Base-by-base conservation (phyloP, 2,797 vertebrate species). In the Emydoidea blandingii region DNA sequence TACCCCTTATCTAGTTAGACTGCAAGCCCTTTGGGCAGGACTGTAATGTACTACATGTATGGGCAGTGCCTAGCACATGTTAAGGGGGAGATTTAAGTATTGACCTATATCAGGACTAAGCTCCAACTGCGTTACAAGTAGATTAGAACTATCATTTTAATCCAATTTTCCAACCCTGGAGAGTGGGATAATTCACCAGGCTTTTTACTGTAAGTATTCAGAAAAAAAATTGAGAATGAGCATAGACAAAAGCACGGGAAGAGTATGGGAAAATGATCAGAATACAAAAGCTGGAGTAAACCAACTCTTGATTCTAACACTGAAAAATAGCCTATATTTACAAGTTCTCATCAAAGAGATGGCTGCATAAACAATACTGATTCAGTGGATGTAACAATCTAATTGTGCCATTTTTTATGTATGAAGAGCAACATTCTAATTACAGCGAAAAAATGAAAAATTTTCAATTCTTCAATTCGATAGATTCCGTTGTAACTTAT, bases 61-160 rank as follows among this genome's bases (percentile, higher is more conserved):
- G 11, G 15, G 11, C 21, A 34, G 27, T 34, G n/a, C 52, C 14
- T 31, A 6, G 1, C 23, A 6, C 3, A 76, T 52, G 21, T 31
- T 14, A 21, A 5, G 1, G 1, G 10, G 5, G 16, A 1, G 8
- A 8, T 34, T n/a, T n/a, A 31, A 57, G 3, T 0, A 0, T 0
- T 25, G 79, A 44, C 4, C 25, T 15, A 11, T 41, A 4, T 0
- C 72, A 47, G 41, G 37, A 72, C 10, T 12, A 25, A 23, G 78
- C n/a, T 11, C 3, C 7, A 78, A 49, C 78, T 6, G 29, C 44
- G 2, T 8, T 29, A 6, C 9, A 25, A 2, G 21, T 1, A 1
- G 57, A 31, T 1, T 41, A 23, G 49, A 23, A 5, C 0, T 1
- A 18, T 12, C 44, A 14, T 56, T 86, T 9, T 76, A 59, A 27